Base-by-base conservation (phyloP, 1,140 invertebrate species). In the Hermatobates lingyangjiaoensis region DNA sequence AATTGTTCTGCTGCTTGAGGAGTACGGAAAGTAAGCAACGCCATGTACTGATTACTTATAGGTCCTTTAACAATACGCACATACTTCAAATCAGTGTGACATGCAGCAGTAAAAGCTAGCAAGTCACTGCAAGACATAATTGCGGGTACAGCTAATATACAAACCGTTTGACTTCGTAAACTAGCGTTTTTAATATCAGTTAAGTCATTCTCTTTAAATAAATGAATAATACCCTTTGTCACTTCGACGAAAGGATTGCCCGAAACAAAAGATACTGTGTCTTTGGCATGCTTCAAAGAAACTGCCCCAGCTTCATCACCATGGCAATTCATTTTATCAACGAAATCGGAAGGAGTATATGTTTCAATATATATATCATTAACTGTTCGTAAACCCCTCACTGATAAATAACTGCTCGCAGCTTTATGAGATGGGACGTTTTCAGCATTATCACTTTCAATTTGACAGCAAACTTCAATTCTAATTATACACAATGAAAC, bases 241-340 rank as follows among this genome's bases (percentile, higher is more conserved):
- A 91, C 79, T 73, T 98, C 95, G 5, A 96, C 90, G 62, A 87
- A 83, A 10, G 93, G 93, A 74, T 98, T 98, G 1, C 95, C 95
- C 62, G 83, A 94, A 55, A 88, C 85, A 68, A 96, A 98, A 48
- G 72, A 76, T n/a, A 86, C 81, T 57, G 42, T 66, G 65, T 27
- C 68, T n/a, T n/a, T n/a, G n/a, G n/a, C n/a, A n/a, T n/a, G n/a
- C n/a, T n/a, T n/a, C 66, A 12, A 62, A 61, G n/a, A 48, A 30
- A 46, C 21, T 67, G 59, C 55, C 56, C 64, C 68, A 59, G 63
- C 63, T n/a, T n/a, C n/a, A n/a, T 23, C 56, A 61, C 56, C 48
- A 10, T 25, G 10, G 27, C 23, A 38, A 20, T 49, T 49, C 48
- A 61, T 60, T 27, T 65, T 66, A 40, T 68, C 71, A 57, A 70